Evolutionary conservation across 2,113 vertebrate genomes (phyloP).

Genomic region (Archilochus colubris): DNA sequence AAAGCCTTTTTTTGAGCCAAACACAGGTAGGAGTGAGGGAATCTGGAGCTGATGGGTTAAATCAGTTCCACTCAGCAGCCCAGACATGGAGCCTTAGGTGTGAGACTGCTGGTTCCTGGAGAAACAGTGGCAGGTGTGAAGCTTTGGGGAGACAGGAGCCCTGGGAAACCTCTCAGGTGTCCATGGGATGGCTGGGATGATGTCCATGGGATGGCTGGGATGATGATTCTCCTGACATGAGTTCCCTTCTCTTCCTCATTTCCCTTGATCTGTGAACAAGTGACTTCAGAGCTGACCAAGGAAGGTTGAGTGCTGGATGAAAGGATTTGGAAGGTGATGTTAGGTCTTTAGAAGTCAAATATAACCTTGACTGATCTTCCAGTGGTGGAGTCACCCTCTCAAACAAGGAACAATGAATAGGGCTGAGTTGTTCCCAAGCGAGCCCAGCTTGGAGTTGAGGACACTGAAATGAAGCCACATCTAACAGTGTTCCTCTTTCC

Average conservation of each 20-base stretch:
- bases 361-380: background rate
- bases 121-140: rapidly evolving
- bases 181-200: no score
- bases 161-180: background rate
- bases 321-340: background rate
- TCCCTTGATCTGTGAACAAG: background rate
- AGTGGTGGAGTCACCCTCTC: background rate
- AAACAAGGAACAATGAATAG: rapidly evolving
- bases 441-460: background rate
- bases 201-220: rapidly evolving
- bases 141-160: background rate
- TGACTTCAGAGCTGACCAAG: background rate
- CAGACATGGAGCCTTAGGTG: background rate
- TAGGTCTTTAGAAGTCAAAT: background rate
- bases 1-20: background rate
- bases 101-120: background rate
- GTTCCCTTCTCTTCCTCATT: background rate
- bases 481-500: background rate
- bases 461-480: background rate
- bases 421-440: background rate
- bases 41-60: background rate
- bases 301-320: background rate
- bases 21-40: background rate
- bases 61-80: rapidly evolving
- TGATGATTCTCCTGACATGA: background rate